Base-by-base conservation (phyloP, 2,888 invertebrate genomes). In the Pelosia muscerda region DNA sequence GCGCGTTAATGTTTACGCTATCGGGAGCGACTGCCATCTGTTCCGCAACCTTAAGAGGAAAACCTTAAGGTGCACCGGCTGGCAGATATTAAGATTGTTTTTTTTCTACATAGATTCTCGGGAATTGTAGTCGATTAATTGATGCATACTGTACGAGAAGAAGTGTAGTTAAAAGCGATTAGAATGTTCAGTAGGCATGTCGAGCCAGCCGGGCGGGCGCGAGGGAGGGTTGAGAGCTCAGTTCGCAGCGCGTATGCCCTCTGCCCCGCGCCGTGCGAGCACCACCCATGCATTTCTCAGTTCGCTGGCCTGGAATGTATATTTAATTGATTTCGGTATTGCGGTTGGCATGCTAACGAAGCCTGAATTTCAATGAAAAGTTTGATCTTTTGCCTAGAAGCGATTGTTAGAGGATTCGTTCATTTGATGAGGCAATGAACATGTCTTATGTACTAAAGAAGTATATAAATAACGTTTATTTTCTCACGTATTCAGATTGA, bases 311-410 rank as follows among this genome's bases (percentile, higher is more conserved):
- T 82, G 90, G 88, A 90, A 90, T 87, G 86, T 84, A 88, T 87
- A 88, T 91, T 89, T 91, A 91, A 92, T 92, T 91, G 90, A 92
- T 92, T 90, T 87, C 81, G 83, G 83, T 86, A 86, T 87, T 88
- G 87, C 86, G 85, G 84, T 77, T 84, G 84, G 84, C 81, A 84
- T 78, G 85, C 82, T 85, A 85, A 86, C 86, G 84, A 86, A 84
- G 78, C 81, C 74, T 75, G 81, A 82, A 84, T 86, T 85, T 84
- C 79, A 82, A 75, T 84, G 79, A 86, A 84, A 86, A 84, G 81
- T 87, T 85, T 84, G 81, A 86, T 84, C 78, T 85, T 77, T 84
- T 73, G 67, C 68, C 72, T 79, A 81, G 72, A 84, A 82, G 78
- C 72, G 74, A 76, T 73, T 71, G 69, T 62, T 71, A 65, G 63